Evolutionary conservation across 1,140 invertebrate genomes (phyloP).

Genomic region (Brachionus koreanus): DNA sequence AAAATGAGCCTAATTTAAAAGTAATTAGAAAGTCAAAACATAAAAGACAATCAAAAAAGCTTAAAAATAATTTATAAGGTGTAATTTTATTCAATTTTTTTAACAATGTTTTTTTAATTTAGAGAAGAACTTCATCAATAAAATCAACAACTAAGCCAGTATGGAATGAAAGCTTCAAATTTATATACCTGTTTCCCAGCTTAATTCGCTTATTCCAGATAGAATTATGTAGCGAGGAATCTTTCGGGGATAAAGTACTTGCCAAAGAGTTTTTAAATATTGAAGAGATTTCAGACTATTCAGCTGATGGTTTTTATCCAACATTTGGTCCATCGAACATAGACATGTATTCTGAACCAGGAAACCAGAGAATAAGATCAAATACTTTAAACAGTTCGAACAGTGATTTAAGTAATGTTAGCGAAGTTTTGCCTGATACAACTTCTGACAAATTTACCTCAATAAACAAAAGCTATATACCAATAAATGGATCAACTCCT

Average conservation of each 20-base stretch:
- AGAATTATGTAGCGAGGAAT: constrained; percentile 12
- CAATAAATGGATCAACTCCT: constrained; percentile 7
- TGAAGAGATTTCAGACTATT: constrained; percentile 20
- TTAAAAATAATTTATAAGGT: too few relatives aligned
- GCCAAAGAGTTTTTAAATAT: constrained; percentile 34
- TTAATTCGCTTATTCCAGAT: constrained; percentile 12
- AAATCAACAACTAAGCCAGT: not conserved
- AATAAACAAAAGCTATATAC: constrained; percentile 17
- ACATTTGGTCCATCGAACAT: constrained; percentile 31
- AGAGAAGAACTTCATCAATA: constrained; percentile 21
- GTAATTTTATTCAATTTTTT: too few relatives aligned
- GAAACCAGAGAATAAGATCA: not conserved
- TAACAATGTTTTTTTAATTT: too few relatives aligned
- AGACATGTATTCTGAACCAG: constrained; percentile 35
- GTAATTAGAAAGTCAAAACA: too few relatives aligned
- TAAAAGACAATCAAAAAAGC: too few relatives aligned
- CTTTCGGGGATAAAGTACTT: constrained; percentile 19
- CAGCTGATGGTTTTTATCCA: constrained; percentile 1
- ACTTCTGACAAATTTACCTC: not conserved
- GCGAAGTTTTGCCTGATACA: not conserved
- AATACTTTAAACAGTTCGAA: constrained; percentile 5
- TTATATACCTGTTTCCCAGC: constrained; percentile 20
- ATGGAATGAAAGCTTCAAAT: constrained; percentile 40
- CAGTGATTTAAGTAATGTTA: not conserved
- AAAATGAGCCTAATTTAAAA: too few relatives aligned